Percentiles rank a stretch among this genome's conserved stretches.
Evolutionary conservation across 2,888 invertebrate genomes (phyloP).

Genomic region (Hydroisotoma schaefferi): DNA sequence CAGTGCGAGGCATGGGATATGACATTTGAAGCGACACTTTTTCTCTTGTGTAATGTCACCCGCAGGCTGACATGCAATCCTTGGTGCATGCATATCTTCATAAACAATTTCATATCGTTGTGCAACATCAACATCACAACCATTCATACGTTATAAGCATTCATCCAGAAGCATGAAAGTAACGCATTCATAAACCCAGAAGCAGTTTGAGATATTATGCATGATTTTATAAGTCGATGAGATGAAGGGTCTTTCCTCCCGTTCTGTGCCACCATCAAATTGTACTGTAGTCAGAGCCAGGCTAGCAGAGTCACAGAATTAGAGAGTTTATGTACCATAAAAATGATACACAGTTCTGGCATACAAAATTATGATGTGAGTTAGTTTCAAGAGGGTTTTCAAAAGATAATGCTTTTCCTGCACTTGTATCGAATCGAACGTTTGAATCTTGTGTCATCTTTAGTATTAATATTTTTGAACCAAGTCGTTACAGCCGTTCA

Average conservation of each 20-base stretch:
- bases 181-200: conserved; percentile 6
- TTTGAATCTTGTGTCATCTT: too few relatives aligned
- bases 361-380: too few relatives aligned
- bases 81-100: background rate
- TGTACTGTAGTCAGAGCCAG: conserved; percentile 4
- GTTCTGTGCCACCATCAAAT: conserved; percentile 1
- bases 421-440: too few relatives aligned
- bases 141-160: background rate
- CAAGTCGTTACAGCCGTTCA: too few relatives aligned
- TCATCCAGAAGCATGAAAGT: background rate
- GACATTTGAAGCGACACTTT: conserved; percentile 48
- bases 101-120: background rate
- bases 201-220: background rate
- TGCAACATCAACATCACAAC: background rate
- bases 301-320: too few relatives aligned
- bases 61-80: conserved; percentile 46
- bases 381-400: too few relatives aligned
- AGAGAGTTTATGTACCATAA: conserved; percentile 29
- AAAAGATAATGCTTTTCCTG: too few relatives aligned
- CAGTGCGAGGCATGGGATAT: conserved; percentile 26
- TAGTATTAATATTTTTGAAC: too few relatives aligned
- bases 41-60: conserved; percentile 47
- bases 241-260: conserved; percentile 6
- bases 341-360: conserved; percentile 30
- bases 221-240: background rate